phyloP scores from a whole-genome alignment of 2,797 vertebrate species.

The Chelon auratus region DNA sequence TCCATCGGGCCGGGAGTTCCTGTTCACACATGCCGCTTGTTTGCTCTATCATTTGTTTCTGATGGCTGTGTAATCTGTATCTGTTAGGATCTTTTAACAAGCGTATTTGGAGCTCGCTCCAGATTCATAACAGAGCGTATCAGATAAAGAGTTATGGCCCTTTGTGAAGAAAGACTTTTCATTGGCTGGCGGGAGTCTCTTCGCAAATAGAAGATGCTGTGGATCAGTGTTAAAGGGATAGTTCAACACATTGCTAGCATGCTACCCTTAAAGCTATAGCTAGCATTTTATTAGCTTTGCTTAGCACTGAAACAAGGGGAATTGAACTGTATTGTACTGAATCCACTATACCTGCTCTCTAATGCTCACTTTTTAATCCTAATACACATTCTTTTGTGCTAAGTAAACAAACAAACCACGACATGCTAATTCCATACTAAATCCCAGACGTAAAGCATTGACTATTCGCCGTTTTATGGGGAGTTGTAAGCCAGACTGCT shows the following conservation, averaged over 20 bases:
- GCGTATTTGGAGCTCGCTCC: constrained; percentile 1
- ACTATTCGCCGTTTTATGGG: neutral
- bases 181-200: neutral
- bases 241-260: too few species aligned
- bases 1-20: constrained; percentile 16
- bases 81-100: constrained; percentile 37
- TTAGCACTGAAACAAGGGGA: too few species aligned
- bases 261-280: too few species aligned
- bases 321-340: too few species aligned
- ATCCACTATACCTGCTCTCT: too few species aligned
- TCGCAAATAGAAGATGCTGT: neutral
- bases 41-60: constrained; percentile 47
- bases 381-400: too few species aligned
- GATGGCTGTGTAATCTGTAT: constrained; percentile 39
- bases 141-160: neutral
- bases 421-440: neutral
- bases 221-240: too few species aligned
- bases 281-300: too few species aligned
- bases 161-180: constrained; percentile 16
- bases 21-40: constrained; percentile 46
- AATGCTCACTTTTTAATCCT: too few species aligned
- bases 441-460: neutral
- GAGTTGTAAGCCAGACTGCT: neutral
- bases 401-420: neutral
- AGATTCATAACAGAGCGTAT: constrained; percentile 23